A percentile compares a stretch with the other conserved stretches of the same genome.
Conservation (phyloP, 2,888 invertebrate genomes). For the Erebia epiphron region DNA sequence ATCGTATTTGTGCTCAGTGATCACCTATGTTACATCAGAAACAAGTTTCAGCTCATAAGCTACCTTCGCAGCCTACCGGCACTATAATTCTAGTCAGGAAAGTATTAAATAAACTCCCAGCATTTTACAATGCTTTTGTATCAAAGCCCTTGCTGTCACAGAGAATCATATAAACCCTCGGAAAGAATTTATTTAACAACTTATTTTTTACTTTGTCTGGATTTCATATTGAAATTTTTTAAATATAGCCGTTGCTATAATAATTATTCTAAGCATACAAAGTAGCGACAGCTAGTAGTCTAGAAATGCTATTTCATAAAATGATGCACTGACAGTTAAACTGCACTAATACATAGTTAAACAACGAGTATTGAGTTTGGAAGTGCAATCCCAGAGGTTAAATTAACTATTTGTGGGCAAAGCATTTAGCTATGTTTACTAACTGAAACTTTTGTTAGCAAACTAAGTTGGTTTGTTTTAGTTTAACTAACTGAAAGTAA, state of each 20-base stretch:
- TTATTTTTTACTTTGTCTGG: too few species aligned
- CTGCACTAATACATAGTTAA: constrained; percentile 4
- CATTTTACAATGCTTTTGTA: too few species aligned
- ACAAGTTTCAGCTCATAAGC: too few species aligned
- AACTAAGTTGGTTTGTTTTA: constrained; percentile 18
- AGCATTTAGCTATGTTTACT: constrained; percentile 28
- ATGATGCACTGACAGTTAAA: constrained; percentile 1
- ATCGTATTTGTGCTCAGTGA: too few species aligned
- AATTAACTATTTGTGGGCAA: constrained; percentile 33
- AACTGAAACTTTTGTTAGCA: not conserved
- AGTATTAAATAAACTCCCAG: too few species aligned
- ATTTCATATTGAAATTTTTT: too few species aligned
- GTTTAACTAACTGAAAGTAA: not conserved
- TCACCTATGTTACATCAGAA: too few species aligned
- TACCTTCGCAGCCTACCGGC: too few species aligned
- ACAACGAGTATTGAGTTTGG: constrained; percentile 18
- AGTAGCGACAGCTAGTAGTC: not conserved
- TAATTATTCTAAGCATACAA: not conserved
- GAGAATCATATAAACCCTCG: too few species aligned
- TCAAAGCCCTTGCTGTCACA: too few species aligned
- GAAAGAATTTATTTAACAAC: too few species aligned
- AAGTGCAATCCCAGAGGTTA: constrained; percentile 32
- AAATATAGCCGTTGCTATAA: not conserved
- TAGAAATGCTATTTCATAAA: not conserved
- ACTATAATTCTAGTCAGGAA: too few species aligned